Evolutionary conservation across 2,888 invertebrate genomes (phyloP).

Genomic region (Pristionchus japonicus): DNA sequence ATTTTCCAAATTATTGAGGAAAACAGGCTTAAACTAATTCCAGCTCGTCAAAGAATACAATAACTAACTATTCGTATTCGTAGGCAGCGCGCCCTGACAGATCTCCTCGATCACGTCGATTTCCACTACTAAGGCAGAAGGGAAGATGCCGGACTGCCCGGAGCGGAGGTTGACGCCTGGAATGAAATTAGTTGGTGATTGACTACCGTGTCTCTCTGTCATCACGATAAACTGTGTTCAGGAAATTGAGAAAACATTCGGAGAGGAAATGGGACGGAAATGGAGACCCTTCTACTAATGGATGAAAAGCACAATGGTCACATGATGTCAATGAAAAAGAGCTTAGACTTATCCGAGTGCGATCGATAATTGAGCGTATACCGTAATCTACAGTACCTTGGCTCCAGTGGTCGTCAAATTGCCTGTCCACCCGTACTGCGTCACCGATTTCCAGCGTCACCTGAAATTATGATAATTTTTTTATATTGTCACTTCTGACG

Average conservation of each 20-base stretch:
- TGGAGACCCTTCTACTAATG: neutral
- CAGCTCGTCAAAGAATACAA: too few relatives aligned
- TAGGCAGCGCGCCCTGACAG: conserved; percentile 78
- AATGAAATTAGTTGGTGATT: neutral
- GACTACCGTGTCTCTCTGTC: neutral
- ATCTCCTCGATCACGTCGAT: conserved; percentile 93
- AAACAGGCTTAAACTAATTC: too few relatives aligned
- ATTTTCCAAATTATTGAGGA: too few relatives aligned
- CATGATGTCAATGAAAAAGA: neutral
- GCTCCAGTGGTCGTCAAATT: conserved; percentile 97
- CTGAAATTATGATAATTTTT: conserved; percentile 76
- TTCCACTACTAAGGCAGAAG: conserved; percentile 96
- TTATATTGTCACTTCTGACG: neutral
- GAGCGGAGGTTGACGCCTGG: conserved; percentile 93
- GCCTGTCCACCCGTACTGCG: conserved; percentile 88
- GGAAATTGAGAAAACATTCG: neutral
- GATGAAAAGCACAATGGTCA: neutral
- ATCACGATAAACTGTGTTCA: too few relatives aligned
- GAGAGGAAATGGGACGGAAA: neutral
- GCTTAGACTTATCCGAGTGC: too few relatives aligned
- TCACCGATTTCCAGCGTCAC: conserved; percentile 97
- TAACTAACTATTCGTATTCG: conserved; percentile 64
- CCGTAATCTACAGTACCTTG: conserved; percentile 82
- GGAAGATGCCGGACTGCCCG: conserved; percentile 93
- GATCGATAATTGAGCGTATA: neutral